Evolutionary conservation across 2,888 invertebrate genomes (phyloP).

Genomic region (Drosophila monieri): DNA sequence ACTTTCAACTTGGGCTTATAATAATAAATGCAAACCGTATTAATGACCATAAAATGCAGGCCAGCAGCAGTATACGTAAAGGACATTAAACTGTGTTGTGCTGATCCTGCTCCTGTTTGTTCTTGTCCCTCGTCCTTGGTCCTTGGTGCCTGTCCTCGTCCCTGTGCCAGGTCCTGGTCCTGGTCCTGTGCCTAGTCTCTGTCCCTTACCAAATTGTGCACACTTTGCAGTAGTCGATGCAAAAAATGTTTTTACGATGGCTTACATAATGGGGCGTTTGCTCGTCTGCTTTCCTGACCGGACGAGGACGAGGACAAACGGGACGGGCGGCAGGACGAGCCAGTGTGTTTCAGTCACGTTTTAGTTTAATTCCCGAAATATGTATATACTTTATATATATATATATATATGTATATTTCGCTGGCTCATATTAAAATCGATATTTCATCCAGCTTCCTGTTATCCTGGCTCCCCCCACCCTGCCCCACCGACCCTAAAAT

Average conservation of each 20-base stretch:
- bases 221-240: constrained; percentile 7
- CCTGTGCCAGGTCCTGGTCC: background rate
- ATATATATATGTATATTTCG: constrained; percentile 37
- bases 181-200: constrained; percentile 10
- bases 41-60: constrained; percentile 10
- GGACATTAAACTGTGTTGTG: constrained; percentile 6
- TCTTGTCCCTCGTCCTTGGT: background rate
- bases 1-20: constrained; percentile 3
- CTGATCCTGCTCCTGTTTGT: background rate
- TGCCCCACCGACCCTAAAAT: constrained; percentile 7
- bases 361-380: constrained; percentile 42
- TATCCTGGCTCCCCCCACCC: background rate
- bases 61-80: constrained; percentile 5
- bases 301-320: background rate
- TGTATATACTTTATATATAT: constrained; percentile 36
- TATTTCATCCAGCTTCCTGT: constrained; percentile 42
- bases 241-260: constrained; percentile 11
- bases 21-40: constrained; percentile 10
- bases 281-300: constrained; percentile 3
- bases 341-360: constrained; percentile 41
- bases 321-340: constrained; percentile 1
- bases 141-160: background rate
- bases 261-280: constrained; percentile 10
- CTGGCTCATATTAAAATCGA: constrained; percentile 39
- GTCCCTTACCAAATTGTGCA: constrained; percentile 4